Evolutionary conservation across 2,113 vertebrate genomes (phyloP), one percentile per base, ranked within the genome.

Genomic region (Ctenodactylus gundi): DNA sequence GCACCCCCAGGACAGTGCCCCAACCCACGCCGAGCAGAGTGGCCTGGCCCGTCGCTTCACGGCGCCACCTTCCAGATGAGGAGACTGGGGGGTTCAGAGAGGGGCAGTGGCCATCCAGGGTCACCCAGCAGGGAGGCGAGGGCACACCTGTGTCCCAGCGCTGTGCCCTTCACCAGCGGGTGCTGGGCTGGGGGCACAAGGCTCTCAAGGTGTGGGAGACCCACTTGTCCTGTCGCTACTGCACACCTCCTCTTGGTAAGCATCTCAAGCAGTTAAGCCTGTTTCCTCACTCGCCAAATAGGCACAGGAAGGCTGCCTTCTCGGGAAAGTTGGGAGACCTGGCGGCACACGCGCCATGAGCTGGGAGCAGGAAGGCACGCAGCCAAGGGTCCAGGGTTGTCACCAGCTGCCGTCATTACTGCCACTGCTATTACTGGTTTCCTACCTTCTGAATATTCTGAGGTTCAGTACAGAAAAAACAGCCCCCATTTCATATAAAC

Each of bases 31-130:
- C 31, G 3, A 14, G 72, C 67, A 13, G 0, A 39, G 39, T 0
- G 7, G 49, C 44, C 49, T n/a, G 25, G 20, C 27, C 0, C 57
- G 36, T 1, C 0, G 4, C 27, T 60, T 4, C 80, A 23, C 17
- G 29, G 18, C 36, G 21, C 34, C 12, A 36, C 1, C 12, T 53
- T 25, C 44, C 84, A 68, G 83, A 62, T 17, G 65, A 84, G 49
- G 85, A 93, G 58, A 88, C 60, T 7, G 39, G 86, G 39, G 86
- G 46, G 92, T 46, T 46, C 87, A 81, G 84, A 93, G 80, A 95
- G 21, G 75, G 65, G 23, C 34, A 53, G 77, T 15, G 57, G 41
- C 53, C 70, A 3, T 41, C 86, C 1, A 17, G 62, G 68, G n/a
- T 85, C 94, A 88, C 78, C 64, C 27, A 55, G 53, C 44, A 0